These are phyloP conservation scores for Crotophaga sulcirostris DNA, from an alignment of 2,113 vertebrate species.

Conservation along the genomic window DNA sequence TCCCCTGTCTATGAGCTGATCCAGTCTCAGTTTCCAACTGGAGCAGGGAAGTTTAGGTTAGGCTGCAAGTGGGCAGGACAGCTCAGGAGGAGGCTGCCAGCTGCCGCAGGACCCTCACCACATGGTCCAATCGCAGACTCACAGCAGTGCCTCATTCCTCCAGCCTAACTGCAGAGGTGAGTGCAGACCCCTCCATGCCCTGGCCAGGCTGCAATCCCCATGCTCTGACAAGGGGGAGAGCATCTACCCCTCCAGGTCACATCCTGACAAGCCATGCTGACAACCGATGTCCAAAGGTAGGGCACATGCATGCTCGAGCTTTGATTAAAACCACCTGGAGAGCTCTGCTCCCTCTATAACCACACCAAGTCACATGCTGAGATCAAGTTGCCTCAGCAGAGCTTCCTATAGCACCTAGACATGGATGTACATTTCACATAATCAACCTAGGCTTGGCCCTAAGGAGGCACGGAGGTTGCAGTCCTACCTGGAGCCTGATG, in stretches of 20 bases:
- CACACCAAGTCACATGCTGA: not conserved
- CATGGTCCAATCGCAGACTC: fast-evolving
- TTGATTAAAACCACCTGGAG: not conserved
- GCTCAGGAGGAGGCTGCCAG: not conserved
- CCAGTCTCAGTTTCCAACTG: not conserved
- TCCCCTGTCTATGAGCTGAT: not conserved
- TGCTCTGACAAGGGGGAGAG: not conserved
- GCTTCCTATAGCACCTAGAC: not conserved
- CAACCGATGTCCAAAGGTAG: fast-evolving
- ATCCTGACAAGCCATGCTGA: not conserved
- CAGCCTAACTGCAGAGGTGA: not conserved
- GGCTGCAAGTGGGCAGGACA: not conserved
- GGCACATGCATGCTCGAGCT: fast-evolving
- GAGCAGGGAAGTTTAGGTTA: not conserved
- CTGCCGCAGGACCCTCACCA: not conserved
- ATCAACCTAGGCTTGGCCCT: not conserved
- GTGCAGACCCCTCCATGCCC: not conserved
- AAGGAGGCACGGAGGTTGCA: not conserved
- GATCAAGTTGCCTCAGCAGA: not conserved
- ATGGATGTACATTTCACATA: fast-evolving
- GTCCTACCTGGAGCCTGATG: not conserved
- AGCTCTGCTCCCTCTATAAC: not conserved
- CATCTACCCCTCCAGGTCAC: fast-evolving
- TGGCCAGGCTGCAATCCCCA: not conserved
- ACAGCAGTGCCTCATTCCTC: not conserved